A percentile compares a stretch with the other conserved stretches of the same genome.
Evolutionary conservation across 2,113 vertebrate genomes (phyloP).

Genomic region (rabbit (Oryctolagus cuniculus)): mOryCun1.1 NC_091436.1:65397501-65398000

Average conservation of each 20-base stretch:
- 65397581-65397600: background rate
- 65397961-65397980: background rate
- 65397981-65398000: background rate
- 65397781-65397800: background rate
- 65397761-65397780: background rate
- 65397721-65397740: slow-evolving; percentile 53
- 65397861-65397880: background rate
- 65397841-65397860: slow-evolving; percentile 7
- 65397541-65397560: no score
- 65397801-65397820: background rate
- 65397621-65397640: background rate
- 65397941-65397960: background rate
- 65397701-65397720: background rate
- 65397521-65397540: no score
- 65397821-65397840: background rate
- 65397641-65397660: background rate
- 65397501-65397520: no score
- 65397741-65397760: slow-evolving; percentile 30
- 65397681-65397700: background rate
- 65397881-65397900: background rate
- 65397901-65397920: background rate
- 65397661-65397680: background rate
- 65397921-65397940: background rate
- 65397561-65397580: background rate
- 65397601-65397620: background rate